Percentiles rank a stretch among this genome's conserved stretches.
phyloP scores from a whole-genome alignment of 1,140 invertebrate genomes.

The Drosophila kepulauana region DNA sequence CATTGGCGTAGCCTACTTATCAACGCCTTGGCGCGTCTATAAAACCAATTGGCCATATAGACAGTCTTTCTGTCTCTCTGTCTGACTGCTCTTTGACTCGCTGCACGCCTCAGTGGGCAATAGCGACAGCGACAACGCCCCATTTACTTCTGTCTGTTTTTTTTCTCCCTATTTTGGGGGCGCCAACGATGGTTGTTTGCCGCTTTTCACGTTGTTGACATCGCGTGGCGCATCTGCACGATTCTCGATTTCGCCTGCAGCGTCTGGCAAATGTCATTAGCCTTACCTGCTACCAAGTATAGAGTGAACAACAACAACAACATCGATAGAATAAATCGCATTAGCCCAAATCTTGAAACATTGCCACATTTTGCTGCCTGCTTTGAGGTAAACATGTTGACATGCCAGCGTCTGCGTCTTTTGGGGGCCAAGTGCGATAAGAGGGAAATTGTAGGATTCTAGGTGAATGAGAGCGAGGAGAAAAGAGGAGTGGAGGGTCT shows the following conservation, averaged over 20 bases:
- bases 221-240: slow-evolving; percentile 54
- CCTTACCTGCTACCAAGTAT: slow-evolving; percentile 46
- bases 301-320: slow-evolving; percentile 14
- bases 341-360: slow-evolving; percentile 56
- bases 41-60: slow-evolving; percentile 26
- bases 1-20: slow-evolving; percentile 59
- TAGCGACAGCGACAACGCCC: background rate
- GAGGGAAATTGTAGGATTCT: background rate
- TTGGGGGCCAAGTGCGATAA: slow-evolving; percentile 37
- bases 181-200: slow-evolving; percentile 32
- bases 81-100: slow-evolving; percentile 11
- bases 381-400: slow-evolving; percentile 32
- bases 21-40: slow-evolving; percentile 40
- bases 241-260: slow-evolving; percentile 22
- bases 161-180: slow-evolving; percentile 25
- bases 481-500: background rate
- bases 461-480: too few species aligned
- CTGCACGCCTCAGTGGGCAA: slow-evolving; percentile 13
- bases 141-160: background rate
- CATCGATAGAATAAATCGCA: slow-evolving; percentile 49
- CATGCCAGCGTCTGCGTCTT: background rate
- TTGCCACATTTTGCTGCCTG: slow-evolving; percentile 36
- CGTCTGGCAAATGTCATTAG: slow-evolving; percentile 72
- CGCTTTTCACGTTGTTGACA: slow-evolving; percentile 57
- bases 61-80: background rate